These are phyloP conservation scores for Drosophila kanekoi DNA, from an alignment of 2,888 invertebrate species.

Conservation along the genomic window DNA sequence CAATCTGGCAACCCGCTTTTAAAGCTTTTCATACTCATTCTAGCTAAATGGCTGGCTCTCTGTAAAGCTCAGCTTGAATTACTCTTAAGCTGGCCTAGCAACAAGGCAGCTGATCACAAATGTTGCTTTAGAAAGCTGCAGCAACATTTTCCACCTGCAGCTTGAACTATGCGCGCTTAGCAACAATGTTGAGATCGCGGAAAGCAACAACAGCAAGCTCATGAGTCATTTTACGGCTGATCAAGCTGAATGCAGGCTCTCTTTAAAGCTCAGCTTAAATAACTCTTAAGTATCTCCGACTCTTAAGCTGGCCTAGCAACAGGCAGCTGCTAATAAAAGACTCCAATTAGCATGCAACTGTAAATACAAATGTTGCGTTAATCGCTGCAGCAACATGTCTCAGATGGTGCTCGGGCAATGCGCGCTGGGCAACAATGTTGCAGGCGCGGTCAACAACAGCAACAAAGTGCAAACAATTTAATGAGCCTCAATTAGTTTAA, in stretches of 20 bases:
- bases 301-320: constrained; percentile 29
- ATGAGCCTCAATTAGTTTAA: constrained; percentile 72
- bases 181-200: too few relatives aligned
- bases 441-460: background rate
- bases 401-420: constrained; percentile 11
- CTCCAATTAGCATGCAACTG: constrained; percentile 34
- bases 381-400: constrained; percentile 29
- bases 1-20: constrained; percentile 51
- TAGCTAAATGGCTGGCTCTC: background rate
- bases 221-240: constrained; percentile 7
- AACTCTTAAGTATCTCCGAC: constrained; percentile 17
- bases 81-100: constrained; percentile 24
- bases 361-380: constrained; percentile 32
- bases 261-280: constrained; percentile 30
- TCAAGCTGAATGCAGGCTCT: constrained; percentile 3
- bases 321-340: constrained; percentile 24
- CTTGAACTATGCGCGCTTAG: too few relatives aligned
- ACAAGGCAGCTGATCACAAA: constrained; percentile 7
- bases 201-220: too few relatives aligned
- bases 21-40: constrained; percentile 31
- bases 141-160: too few relatives aligned
- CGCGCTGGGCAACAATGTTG: constrained; percentile 49
- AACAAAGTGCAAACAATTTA: constrained; percentile 35
- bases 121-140: too few relatives aligned
- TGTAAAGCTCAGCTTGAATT: constrained; percentile 28